Evolutionary conservation across 2,113 vertebrate genomes (phyloP).

Genomic region (Gallinago jamesoni): DNA sequence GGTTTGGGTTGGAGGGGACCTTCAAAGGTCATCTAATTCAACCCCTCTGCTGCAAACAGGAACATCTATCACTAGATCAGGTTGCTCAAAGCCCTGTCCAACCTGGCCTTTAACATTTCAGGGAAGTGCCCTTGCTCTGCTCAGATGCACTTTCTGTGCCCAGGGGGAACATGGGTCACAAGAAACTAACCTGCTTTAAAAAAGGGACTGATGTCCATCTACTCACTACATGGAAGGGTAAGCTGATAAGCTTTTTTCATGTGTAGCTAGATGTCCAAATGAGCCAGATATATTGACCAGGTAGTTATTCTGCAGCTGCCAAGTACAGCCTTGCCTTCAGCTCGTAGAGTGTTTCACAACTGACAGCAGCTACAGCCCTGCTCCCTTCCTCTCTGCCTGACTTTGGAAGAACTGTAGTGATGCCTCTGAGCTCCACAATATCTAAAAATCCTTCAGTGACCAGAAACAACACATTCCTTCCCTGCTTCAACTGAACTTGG

Average conservation of each 20-base stretch:
- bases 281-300: neutral
- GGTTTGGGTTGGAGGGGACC: neutral
- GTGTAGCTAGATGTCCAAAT: neutral
- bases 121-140: neutral
- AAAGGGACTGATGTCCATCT: neutral
- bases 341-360: neutral
- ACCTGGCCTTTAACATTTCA: neutral
- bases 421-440: neutral
- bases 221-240: neutral
- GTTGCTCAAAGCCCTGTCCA: neutral
- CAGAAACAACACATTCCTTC: neutral
- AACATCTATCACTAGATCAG: neutral
- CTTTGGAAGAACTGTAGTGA: neutral
- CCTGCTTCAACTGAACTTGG: neutral
- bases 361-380: neutral
- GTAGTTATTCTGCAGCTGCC: neutral
- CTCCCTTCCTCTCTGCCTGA: neutral
- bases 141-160: neutral
- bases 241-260: neutral
- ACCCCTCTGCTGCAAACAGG: neutral
- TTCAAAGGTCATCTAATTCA: neutral
- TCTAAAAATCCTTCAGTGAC: neutral
- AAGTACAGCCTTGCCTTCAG: neutral
- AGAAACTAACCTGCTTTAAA: neutral
- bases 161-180: neutral